Conservation (phyloP, 2,888 invertebrate genomes). For the Eilema depressum region DNA sequence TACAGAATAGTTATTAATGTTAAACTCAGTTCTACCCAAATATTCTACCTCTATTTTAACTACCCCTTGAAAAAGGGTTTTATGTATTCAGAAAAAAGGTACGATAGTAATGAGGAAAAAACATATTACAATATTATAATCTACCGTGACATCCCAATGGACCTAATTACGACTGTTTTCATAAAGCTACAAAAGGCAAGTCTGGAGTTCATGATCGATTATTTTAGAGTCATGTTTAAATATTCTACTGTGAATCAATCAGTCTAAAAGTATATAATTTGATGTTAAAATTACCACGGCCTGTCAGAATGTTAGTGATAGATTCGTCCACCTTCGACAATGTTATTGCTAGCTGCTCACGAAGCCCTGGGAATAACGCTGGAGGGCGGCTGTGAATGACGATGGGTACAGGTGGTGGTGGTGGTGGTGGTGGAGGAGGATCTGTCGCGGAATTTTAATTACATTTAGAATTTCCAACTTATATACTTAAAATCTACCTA, state of each 20-base stretch:
- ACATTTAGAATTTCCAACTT: constrained; percentile 1
- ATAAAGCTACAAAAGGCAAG: neutral
- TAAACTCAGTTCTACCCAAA: neutral
- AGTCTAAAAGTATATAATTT: neutral
- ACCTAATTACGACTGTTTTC: neutral
- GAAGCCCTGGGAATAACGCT: constrained; percentile 26
- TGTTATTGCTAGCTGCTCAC: constrained; percentile 25
- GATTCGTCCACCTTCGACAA: constrained; percentile 24
- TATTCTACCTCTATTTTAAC: neutral
- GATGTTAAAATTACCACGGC: constrained; percentile 17
- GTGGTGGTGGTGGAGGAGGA: constrained; percentile 12
- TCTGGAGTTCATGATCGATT: neutral
- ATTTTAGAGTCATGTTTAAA: neutral
- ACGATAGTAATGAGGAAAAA: neutral
- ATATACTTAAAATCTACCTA: neutral
- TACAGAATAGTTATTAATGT: neutral
- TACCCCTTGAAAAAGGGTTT: neutral
- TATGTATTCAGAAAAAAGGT: neutral
- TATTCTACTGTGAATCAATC: neutral
- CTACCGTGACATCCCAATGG: neutral
- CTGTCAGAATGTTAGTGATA: constrained; percentile 22
- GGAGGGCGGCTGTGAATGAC: constrained; percentile 17
- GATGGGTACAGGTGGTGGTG: constrained; percentile 14
- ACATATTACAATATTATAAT: neutral
- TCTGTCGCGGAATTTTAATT: constrained; percentile 37